Percentiles rank a stretch among this genome's conserved stretches.
These are phyloP conservation scores for Gadopsis bispinosus DNA, from an alignment of 2,797 vertebrate genomes.

Conservation along the genomic window DNA sequence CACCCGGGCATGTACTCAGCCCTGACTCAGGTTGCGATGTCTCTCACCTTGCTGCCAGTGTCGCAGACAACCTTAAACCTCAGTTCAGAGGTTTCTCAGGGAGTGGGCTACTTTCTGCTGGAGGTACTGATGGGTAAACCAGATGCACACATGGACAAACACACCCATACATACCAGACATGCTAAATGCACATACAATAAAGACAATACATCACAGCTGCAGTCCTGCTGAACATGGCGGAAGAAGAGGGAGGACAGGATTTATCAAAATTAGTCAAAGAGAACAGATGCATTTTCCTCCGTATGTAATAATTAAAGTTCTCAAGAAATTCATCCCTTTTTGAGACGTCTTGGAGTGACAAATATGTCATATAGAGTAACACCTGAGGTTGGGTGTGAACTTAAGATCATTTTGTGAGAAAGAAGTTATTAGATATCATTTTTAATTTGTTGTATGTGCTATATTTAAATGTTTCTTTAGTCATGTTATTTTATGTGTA, in stretches of 20 bases:
- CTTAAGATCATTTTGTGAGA: neutral
- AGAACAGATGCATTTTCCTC: neutral
- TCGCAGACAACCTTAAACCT: too few species aligned
- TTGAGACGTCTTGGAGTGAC: neutral
- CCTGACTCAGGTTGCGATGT: slow-evolving; percentile 18
- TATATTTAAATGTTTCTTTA: neutral
- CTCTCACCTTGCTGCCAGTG: slow-evolving; percentile 30
- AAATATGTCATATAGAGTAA: neutral
- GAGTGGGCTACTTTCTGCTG: too few species aligned
- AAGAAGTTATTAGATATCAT: neutral
- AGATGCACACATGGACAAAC: slow-evolving; percentile 69
- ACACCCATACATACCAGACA: slow-evolving; percentile 50
- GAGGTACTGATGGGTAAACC: slow-evolving; percentile 76
- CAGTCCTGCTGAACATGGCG: neutral
- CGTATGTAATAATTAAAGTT: neutral
- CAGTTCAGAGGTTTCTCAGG: too few species aligned
- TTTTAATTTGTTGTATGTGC: too few species aligned
- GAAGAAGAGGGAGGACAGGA: neutral
- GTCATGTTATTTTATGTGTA: neutral
- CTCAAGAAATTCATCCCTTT: neutral
- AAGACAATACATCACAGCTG: slow-evolving; percentile 19
- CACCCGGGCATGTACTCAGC: slow-evolving; percentile 17
- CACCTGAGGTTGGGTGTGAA: neutral
- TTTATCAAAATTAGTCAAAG: slow-evolving; percentile 11
- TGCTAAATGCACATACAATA: slow-evolving; percentile 37